A percentile compares a stretch with the other conserved stretches of the same genome.
These are phyloP conservation scores for Oncopeltus fasciatus DNA, from an alignment of 1,140 invertebrate genomes.

Conservation along the genomic window DNA sequence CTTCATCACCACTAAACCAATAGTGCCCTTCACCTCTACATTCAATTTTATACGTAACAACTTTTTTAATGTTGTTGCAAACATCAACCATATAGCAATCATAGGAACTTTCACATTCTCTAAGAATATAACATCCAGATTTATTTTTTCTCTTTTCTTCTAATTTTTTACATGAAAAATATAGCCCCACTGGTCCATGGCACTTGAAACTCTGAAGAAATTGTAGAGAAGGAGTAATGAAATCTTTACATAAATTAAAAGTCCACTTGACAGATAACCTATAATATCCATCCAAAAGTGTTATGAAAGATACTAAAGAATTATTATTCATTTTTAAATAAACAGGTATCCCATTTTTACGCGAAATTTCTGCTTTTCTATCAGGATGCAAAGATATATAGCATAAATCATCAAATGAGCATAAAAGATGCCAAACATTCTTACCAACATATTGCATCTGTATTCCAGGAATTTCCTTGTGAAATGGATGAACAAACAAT, in stretches of 20 bases:
- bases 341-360: conserved; percentile 60
- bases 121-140: conserved; percentile 60
- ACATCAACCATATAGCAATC: conserved; percentile 66
- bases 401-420: conserved; percentile 67
- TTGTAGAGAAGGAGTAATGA: conserved; percentile 58
- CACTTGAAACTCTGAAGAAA: conserved; percentile 58
- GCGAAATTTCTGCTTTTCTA: conserved; percentile 56
- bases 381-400: conserved; percentile 51
- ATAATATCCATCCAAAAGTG: conserved; percentile 74
- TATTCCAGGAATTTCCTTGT: conserved; percentile 47
- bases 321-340: conserved; percentile 51
- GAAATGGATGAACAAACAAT: conserved; percentile 53
- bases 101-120: conserved; percentile 65
- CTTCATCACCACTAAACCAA: conserved; percentile 34
- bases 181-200: conserved; percentile 72
- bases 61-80: conserved; percentile 49
- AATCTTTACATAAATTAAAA: conserved; percentile 69
- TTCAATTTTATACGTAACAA: conserved; percentile 45
- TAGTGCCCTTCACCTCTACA: conserved; percentile 33
- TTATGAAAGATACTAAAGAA: conserved; percentile 63
- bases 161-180: conserved; percentile 70
- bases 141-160: conserved; percentile 57
- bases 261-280: conserved; percentile 76
- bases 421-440: conserved; percentile 57
- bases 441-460: conserved; percentile 42